phyloP scores from a whole-genome alignment of 64 coral and sea anemone genomes.

The Trachythela sp. region DNA sequence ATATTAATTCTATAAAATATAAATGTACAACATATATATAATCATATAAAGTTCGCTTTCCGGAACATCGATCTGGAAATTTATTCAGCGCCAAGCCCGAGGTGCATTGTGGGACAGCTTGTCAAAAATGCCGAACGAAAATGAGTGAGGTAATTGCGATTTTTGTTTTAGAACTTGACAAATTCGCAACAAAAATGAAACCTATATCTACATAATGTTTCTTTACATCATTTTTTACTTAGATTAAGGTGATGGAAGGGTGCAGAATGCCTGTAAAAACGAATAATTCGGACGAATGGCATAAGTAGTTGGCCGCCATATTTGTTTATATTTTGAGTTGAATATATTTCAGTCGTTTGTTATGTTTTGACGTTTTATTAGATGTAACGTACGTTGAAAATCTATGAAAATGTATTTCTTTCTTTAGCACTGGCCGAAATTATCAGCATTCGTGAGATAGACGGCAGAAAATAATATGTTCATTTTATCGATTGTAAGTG shows the following conservation, averaged over 20 bases:
- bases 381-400: not conserved
- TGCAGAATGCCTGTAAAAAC: constrained; percentile 98
- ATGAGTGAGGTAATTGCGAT: constrained; percentile 8
- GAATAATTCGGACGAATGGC: constrained; percentile 99
- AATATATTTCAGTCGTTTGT: not conserved
- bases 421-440: constrained; percentile 90
- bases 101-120: not conserved
- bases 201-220: not conserved
- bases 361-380: not conserved
- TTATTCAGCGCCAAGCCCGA: not conserved
- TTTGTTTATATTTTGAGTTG: constrained; percentile 1
- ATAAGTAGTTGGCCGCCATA: constrained; percentile 65
- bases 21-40: no score
- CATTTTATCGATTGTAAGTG: constrained; percentile 98
- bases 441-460: constrained; percentile 82
- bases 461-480: constrained; percentile 69
- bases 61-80: no score
- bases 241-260: constrained; percentile 77
- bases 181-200: not conserved
- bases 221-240: constrained; percentile 7
- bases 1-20: no score
- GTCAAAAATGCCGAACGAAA: not conserved
- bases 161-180: not conserved
- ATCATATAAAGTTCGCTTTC: no score
- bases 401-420: no score